Percentiles rank a stretch among this genome's conserved stretches.
Conservation (phyloP, 2,797 vertebrate genomes). For the Onychomys torridus region DNA sequence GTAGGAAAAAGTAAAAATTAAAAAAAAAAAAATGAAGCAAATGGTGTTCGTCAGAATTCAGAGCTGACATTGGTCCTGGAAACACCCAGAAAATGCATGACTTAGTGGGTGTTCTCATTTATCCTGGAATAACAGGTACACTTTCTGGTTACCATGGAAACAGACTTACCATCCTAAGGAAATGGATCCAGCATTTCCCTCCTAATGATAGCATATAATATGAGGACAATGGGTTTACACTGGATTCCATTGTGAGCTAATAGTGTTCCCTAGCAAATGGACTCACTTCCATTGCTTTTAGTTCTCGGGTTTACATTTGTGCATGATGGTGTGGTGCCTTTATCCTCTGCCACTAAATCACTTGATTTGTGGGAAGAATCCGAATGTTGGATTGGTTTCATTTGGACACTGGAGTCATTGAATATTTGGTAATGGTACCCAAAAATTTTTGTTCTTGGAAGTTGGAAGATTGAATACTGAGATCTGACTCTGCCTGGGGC, state of each 20-base stretch:
- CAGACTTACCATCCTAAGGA: conserved; percentile 63
- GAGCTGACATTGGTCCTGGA: conserved; percentile 59
- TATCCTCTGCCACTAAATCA: conserved; percentile 5
- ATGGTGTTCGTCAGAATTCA: conserved; percentile 55
- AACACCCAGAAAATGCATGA: conserved; percentile 64
- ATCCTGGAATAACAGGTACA: conserved; percentile 65
- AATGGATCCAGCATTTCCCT: conserved; percentile 33
- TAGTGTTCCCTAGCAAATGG: neutral
- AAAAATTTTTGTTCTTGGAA: neutral
- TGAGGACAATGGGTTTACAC: neutral
- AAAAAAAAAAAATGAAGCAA: conserved; percentile 64
- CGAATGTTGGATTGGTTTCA: neutral
- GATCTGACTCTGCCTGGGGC: neutral
- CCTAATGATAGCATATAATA: conserved; percentile 30
- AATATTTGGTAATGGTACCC: neutral
- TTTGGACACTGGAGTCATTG: neutral
- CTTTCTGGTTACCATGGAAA: conserved; percentile 81
- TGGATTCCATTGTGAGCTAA: neutral
- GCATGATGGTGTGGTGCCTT: neutral
- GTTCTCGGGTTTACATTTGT: neutral
- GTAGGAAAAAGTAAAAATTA: conserved; percentile 51
- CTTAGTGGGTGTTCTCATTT: conserved; percentile 69
- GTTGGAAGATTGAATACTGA: neutral
- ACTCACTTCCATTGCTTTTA: neutral
- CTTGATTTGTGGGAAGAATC: conserved; percentile 9